These are phyloP conservation scores for Drosophila percnosoma DNA, from an alignment of 2,888 invertebrate species.

Conservation along the genomic window DNA sequence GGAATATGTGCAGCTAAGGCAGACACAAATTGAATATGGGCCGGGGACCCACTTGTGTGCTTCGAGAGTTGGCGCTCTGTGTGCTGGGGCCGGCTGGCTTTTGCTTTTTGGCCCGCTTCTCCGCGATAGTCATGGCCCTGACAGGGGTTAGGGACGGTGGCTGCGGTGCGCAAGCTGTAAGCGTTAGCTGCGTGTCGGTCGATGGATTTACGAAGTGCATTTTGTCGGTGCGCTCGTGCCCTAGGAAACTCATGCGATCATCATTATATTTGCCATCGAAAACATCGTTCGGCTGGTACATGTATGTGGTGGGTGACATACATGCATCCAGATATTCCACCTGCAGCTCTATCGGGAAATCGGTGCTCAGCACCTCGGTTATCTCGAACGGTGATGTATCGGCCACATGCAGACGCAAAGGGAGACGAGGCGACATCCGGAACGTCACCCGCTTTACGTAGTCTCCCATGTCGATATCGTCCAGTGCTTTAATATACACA, in stretches of 20 bases:
- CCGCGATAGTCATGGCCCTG: neutral
- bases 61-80: neutral
- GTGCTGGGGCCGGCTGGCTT: neutral
- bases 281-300: constrained; percentile 53
- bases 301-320: constrained; percentile 64
- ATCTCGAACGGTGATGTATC: constrained; percentile 52
- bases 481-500: constrained; percentile 51
- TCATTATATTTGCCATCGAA: constrained; percentile 55
- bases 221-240: constrained; percentile 57
- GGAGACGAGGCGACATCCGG: constrained; percentile 59
- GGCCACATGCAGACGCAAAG: constrained; percentile 55
- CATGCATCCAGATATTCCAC: constrained; percentile 46
- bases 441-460: constrained; percentile 62
- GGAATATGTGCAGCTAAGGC: neutral
- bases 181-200: constrained; percentile 21
- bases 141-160: neutral
- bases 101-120: neutral
- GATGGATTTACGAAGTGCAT: constrained; percentile 67
- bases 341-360: constrained; percentile 46
- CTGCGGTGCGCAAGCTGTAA: constrained; percentile 18
- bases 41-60: constrained; percentile 15
- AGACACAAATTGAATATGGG: constrained; percentile 48
- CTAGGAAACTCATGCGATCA: constrained; percentile 49
- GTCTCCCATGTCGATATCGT: constrained; percentile 44
- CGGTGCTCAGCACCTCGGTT: constrained; percentile 58